Evolutionary conservation across 2,888 invertebrate genomes (phyloP), one percentile per base, ranked within the genome.

Genomic region (Pyrrhia umbra): DNA sequence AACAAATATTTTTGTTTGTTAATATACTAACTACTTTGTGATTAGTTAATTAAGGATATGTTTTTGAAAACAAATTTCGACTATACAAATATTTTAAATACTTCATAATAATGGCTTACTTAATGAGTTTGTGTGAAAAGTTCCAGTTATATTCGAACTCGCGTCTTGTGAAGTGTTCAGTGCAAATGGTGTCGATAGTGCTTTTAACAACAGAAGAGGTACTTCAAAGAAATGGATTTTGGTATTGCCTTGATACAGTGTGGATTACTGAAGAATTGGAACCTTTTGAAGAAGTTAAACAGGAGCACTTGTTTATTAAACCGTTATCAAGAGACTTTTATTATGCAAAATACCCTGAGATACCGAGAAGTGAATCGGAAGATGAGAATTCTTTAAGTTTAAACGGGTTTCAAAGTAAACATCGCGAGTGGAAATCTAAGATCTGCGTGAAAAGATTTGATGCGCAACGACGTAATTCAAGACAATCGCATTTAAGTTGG

Each of bases 301-400:
- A 87, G 0, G 92, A 94, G 75, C 86, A 93, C 62, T 60, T 85
- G 30, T 94, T 87, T 76, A 60, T 73, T 1, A 94, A 93, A 74
- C 94, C 95, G 0, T 75, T 94, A 0, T 85, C 94, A 15, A 90
- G 90, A 80, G 95, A 94, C 65, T 77, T 88, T 18, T 95, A 94
- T 63, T 94, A 95, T 65, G 83, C 92, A 0, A 93, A 89, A 69
- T 87, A 86, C 68, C 94, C 94, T 1, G 94, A 94, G 45, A 93
- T 95, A 85, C 89, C 90, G 0, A 85, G 94, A 82, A 94, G 95
- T 72, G 94, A 94, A 81, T 94, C 94, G 0, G 95, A 95, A 56
- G 95, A 94, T 27, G 94, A 94, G 69, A 90, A 85, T 60, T 88
- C 93, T 1, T 68, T 93, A 39, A 91, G 90, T 49, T 69, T 94